phyloP scores from a whole-genome alignment of 2,797 vertebrate genomes.

The Xiphophorus birchmanni region DNA sequence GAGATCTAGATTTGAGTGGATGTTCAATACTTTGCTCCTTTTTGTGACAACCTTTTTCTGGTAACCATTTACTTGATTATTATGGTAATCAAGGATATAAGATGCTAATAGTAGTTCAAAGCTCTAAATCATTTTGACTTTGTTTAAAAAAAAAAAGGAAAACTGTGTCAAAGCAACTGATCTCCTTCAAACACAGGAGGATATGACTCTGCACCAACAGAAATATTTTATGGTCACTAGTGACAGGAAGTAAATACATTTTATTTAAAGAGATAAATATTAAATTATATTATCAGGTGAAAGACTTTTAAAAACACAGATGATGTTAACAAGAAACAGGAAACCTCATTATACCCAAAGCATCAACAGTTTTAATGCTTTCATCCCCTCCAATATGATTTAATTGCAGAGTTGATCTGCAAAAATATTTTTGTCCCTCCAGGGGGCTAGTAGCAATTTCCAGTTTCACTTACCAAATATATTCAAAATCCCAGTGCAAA shows the following conservation, averaged over 20 bases:
- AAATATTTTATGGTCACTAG: background rate
- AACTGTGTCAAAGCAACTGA: background rate
- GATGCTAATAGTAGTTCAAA: background rate
- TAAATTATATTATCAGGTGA: background rate
- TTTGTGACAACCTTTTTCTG: too few species aligned
- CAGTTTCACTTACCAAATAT: background rate
- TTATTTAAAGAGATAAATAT: background rate
- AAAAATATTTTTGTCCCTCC: background rate
- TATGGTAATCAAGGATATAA: background rate
- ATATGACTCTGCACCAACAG: background rate
- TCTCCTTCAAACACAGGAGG: background rate
- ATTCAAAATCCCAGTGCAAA: background rate
- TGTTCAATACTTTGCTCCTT: background rate
- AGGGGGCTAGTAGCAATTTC: background rate
- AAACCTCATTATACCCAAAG: background rate
- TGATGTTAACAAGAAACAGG: background rate
- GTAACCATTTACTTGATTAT: too few species aligned
- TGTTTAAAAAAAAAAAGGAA: background rate
- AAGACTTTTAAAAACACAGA: background rate
- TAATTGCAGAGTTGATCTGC: background rate
- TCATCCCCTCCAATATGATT: background rate
- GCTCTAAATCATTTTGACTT: background rate
- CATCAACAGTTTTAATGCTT: background rate
- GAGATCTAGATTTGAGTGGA: background rate
- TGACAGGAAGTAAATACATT: background rate